phyloP scores from a whole-genome alignment of 2,888 invertebrate genomes.

The Pseudococcus viburni region DNA sequence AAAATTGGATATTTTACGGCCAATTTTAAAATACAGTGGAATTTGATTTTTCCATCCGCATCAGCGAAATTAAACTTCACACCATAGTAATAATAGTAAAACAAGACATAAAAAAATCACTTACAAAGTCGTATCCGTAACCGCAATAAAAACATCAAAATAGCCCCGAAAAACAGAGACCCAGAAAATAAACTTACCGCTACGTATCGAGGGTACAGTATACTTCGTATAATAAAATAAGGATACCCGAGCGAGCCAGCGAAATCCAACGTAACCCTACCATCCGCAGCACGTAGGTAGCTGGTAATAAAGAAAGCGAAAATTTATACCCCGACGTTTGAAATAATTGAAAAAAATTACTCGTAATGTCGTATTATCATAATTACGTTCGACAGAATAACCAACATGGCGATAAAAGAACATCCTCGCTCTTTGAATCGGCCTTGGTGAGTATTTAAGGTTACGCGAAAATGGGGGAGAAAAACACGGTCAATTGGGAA shows the following conservation, averaged over 20 bases:
- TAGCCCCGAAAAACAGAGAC: neutral
- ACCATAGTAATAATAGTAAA: constrained; percentile 22
- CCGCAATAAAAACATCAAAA: constrained; percentile 37
- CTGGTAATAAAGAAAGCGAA: neutral
- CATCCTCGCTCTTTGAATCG: too few species aligned
- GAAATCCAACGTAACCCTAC: too few species aligned
- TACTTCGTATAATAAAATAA: constrained; percentile 2
- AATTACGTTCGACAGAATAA: neutral
- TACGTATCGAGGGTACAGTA: neutral
- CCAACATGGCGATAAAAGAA: neutral
- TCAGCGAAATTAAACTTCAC: constrained; percentile 34
- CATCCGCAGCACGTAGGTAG: too few species aligned
- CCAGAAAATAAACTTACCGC: neutral
- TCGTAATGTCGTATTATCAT: neutral
- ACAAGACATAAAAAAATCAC: constrained; percentile 50
- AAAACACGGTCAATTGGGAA: neutral
- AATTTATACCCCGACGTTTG: neutral
- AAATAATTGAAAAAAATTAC: constrained; percentile 21
- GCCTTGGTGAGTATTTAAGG: too few species aligned
- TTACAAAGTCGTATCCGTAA: constrained; percentile 34
- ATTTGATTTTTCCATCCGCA: constrained; percentile 1
- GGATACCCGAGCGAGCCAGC: neutral
- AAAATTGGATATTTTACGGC: neutral
- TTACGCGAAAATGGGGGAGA: neutral
- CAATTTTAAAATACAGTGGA: neutral